Evolutionary conservation across 2,113 vertebrate species (phyloP), one percentile per base, ranked within the genome.

Genomic region (Hemiscyllium ocellatum): DNA sequence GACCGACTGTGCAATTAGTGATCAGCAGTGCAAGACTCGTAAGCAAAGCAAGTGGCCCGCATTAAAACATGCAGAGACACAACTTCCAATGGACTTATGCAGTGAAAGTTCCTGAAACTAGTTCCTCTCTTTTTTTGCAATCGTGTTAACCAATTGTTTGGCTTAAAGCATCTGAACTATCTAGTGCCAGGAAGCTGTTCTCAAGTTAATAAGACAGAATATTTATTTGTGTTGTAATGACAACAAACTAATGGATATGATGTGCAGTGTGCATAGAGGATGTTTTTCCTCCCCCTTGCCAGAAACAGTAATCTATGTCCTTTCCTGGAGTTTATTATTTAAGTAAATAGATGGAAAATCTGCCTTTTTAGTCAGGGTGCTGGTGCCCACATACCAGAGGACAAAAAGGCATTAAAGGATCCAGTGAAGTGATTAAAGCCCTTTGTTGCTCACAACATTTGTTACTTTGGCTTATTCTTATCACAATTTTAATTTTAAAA

Each of bases 1-100:
- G 66, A 68, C 65, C 20, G 33, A 68, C 37, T 68, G 70, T 68
- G 93, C 93, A 94, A 94, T 70, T 68, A 94, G 93, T 70, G 93
- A 68, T 94, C 66, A 42, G 50, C 66, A 26, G 66, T 47, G 93
- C 66, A 42, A 94, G 93, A 50, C 68, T 70, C 33, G 4, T 69
- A 42, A 61, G 66, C 66, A 12, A 22, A 42, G 19, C 66, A 20
- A 26, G 66, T 47, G 93, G 68, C 68, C 93, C 52, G 10, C 87
- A 94, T 61, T 69, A 42, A 94, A 94, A 65, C 90, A 66, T 22
- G 61, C 61, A 94, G 65, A 68, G 7, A 10, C 37, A 47, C 65
- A 68, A 22, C 68, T 47, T 26, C 37, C 6, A 47, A 37, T 6
- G 70, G 12, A 70, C 20, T 65, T 4, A 4, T 33, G 33, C 61